These are phyloP conservation scores for Drosophila ustulata DNA, from an alignment of 2,888 invertebrate genomes.

Conservation along the genomic window DNA sequence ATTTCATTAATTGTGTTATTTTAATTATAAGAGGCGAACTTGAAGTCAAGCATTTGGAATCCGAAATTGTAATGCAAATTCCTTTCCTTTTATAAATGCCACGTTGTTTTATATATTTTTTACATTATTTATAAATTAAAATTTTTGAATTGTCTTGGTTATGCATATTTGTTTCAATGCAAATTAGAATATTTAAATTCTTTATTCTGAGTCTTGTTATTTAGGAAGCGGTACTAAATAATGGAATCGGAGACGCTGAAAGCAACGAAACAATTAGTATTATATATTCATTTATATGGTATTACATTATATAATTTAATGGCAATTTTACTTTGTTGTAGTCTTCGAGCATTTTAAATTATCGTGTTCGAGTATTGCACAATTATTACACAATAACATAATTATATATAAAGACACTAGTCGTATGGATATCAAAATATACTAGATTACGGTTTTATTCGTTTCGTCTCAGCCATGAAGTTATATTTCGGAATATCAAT, in stretches of 20 bases:
- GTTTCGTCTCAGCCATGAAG: not conserved
- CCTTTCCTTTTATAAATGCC: not conserved
- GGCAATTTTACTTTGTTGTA: not conserved
- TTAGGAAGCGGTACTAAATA: not conserved
- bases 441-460: not conserved
- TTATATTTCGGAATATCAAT: not conserved
- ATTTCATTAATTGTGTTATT: not conserved
- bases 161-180: not conserved
- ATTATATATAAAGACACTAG: not conserved
- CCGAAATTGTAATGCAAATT: not conserved
- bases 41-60: not conserved
- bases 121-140: not conserved
- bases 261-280: constrained; percentile 9
- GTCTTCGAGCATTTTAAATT: not conserved
- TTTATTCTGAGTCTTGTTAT: too few relatives aligned
- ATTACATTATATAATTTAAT: not conserved
- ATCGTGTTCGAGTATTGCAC: constrained; percentile 34
- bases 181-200: too few relatives aligned
- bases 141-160: not conserved
- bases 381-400: constrained; percentile 43
- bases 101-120: not conserved
- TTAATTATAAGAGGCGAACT: not conserved
- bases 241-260: constrained; percentile 24
- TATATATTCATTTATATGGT: not conserved
- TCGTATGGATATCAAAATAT: not conserved